A percentile compares a stretch with the other conserved stretches of the same genome.
Evolutionary conservation across 2,797 vertebrate species (phyloP).

Genomic region (Smutsia temminckii): DNA sequence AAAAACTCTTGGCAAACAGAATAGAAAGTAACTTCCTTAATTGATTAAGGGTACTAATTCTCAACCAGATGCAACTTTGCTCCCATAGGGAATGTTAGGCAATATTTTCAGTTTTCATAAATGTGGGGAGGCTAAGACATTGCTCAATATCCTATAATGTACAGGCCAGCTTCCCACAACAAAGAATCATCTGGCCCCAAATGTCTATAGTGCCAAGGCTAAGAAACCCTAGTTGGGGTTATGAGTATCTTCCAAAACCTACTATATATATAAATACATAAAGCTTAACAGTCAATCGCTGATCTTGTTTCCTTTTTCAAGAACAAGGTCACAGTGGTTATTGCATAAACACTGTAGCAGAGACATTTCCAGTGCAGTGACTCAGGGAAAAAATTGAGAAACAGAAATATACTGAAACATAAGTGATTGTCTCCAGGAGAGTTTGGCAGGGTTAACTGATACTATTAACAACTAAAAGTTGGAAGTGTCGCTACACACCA

Average conservation of each 20-base stretch:
- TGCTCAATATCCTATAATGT: not conserved
- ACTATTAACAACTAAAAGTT: not conserved
- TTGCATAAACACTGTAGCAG: not conserved
- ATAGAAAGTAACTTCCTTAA: constrained; percentile 43
- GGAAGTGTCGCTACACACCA: not conserved
- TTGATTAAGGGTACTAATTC: constrained; percentile 7
- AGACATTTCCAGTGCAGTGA: not conserved
- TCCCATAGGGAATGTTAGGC: not conserved
- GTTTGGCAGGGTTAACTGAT: not conserved
- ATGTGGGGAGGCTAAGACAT: not conserved
- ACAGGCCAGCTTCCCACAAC: not conserved
- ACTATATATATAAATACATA: not conserved
- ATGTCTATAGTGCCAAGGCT: not conserved
- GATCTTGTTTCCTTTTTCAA: constrained; percentile 5
- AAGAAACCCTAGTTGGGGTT: not conserved
- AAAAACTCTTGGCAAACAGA: constrained; percentile 39
- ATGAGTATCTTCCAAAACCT: not conserved
- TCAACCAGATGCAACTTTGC: not conserved
- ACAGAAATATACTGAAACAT: not conserved
- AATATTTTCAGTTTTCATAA: constrained; percentile 9
- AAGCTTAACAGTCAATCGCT: not conserved
- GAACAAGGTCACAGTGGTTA: not conserved
- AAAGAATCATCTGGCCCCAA: not conserved
- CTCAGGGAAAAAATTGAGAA: not conserved
- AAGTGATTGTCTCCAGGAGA: not conserved